Conservation (phyloP, 1,140 invertebrate genomes). For the Arctopsyche grandis region DNA sequence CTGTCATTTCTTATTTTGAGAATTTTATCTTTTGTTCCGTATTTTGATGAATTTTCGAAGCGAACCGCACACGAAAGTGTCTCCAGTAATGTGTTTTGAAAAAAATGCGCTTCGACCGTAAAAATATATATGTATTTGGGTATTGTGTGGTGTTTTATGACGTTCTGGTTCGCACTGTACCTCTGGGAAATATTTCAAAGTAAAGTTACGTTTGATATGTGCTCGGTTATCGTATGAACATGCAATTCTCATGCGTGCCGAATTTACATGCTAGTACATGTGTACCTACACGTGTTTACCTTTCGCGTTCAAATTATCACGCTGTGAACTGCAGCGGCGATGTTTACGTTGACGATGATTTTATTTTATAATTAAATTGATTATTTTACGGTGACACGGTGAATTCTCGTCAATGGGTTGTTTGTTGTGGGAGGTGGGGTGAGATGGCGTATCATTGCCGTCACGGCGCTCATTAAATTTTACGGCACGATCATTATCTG, state of each 20-base stretch:
- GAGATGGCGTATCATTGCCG: conserved; percentile 6
- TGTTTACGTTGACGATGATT: neutral
- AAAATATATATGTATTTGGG: neutral
- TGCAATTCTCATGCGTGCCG: neutral
- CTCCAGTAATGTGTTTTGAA: too few relatives aligned
- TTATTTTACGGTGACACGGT: neutral
- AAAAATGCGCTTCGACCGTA: neutral
- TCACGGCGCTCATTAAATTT: conserved; percentile 30
- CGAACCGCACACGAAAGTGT: too few relatives aligned
- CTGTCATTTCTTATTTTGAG: too few relatives aligned
- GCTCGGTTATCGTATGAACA: neutral
- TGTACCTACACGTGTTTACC: neutral
- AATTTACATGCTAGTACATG: neutral
- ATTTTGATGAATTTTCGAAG: too few relatives aligned
- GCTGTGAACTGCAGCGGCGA: too few relatives aligned
- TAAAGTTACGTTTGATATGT: conserved; percentile 19
- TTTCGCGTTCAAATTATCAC: too few relatives aligned
- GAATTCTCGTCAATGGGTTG: neutral
- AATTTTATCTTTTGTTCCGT: too few relatives aligned
- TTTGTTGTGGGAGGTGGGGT: neutral
- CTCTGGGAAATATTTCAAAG: conserved; percentile 16
- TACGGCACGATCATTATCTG: conserved; percentile 34
- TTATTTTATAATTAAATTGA: conserved; percentile 1
- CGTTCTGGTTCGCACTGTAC: neutral
- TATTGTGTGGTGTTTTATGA: neutral